phyloP scores from a whole-genome alignment of 2,797 vertebrate genomes.

The Chaunax sp. region DNA sequence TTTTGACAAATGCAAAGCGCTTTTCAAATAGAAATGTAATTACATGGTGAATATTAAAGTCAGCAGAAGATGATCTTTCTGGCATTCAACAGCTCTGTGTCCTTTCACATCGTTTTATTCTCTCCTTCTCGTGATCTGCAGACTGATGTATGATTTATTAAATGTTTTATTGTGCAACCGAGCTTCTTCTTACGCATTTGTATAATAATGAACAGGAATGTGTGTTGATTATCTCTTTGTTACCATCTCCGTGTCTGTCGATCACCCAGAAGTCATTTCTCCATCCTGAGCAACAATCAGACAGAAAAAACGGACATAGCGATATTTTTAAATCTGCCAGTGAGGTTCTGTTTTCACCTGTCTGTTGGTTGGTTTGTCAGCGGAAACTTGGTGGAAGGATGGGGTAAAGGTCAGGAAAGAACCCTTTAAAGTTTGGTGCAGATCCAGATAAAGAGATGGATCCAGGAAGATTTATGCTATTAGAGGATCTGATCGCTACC shows the following conservation, averaged over 20 bases:
- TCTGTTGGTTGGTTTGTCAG: no score
- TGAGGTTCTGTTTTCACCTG: no score
- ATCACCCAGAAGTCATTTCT: constrained; percentile 42
- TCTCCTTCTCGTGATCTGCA: no score
- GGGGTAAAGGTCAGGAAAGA: no score
- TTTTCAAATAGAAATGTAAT: constrained; percentile 82
- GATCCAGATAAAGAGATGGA: no score
- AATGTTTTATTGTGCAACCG: constrained; percentile 14
- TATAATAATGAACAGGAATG: background rate
- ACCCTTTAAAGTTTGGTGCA: no score
- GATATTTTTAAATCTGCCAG: no score
- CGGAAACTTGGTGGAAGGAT: no score
- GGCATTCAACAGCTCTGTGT: constrained; percentile 31
- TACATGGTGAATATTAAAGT: constrained; percentile 78
- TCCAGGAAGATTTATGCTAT: no score
- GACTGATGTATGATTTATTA: constrained; percentile 29
- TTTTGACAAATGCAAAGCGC: constrained; percentile 78
- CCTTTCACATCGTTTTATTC: background rate
- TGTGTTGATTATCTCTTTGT: constrained; percentile 28
- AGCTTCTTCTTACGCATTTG: no score
- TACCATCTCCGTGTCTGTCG: constrained; percentile 27
- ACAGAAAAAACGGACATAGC: background rate
- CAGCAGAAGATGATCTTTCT: constrained; percentile 68
- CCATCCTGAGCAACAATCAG: constrained; percentile 42
- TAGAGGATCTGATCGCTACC: no score